Percentiles rank a stretch among this genome's conserved stretches.
These are phyloP conservation scores for Phymorhynchus buccinoides DNA, from an alignment of 1,140 invertebrate species.

Conservation along the genomic window DNA sequence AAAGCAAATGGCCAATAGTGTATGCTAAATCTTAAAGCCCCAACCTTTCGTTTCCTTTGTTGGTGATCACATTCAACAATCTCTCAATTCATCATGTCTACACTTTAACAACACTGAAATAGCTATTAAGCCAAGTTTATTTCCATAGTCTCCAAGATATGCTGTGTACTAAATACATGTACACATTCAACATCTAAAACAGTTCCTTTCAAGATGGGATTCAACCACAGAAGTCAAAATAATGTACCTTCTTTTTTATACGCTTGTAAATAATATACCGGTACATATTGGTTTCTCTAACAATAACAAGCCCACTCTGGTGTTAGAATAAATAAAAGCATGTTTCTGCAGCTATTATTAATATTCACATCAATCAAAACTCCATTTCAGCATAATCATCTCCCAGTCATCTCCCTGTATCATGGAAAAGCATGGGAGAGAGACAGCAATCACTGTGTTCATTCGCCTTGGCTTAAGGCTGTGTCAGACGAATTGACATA, in stretches of 20 bases:
- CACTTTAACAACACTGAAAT: too few relatives aligned
- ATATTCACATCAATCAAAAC: neutral
- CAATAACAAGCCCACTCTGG: neutral
- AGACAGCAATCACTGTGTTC: too few relatives aligned
- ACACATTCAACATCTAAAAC: neutral
- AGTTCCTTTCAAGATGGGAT: neutral
- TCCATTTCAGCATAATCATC: too few relatives aligned
- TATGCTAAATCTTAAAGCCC: too few relatives aligned
- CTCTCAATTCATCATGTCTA: too few relatives aligned
- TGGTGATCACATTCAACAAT: neutral
- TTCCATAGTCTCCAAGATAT: neutral
- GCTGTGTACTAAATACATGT: neutral
- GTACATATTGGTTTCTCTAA: neutral
- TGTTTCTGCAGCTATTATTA: neutral
- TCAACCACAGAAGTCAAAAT: neutral
- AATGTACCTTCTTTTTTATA: neutral
- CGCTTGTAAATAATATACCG: neutral
- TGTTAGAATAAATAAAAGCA: neutral
- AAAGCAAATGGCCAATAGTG: too few relatives aligned
- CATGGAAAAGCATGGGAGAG: too few relatives aligned
- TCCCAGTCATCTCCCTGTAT: too few relatives aligned
- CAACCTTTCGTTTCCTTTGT: neutral
- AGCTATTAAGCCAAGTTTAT: neutral
- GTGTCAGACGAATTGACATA: too few relatives aligned
- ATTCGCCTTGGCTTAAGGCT: too few relatives aligned